Base-by-base conservation (phyloP, 1,140 invertebrate genomes). In the Nomia melanderi region DNA sequence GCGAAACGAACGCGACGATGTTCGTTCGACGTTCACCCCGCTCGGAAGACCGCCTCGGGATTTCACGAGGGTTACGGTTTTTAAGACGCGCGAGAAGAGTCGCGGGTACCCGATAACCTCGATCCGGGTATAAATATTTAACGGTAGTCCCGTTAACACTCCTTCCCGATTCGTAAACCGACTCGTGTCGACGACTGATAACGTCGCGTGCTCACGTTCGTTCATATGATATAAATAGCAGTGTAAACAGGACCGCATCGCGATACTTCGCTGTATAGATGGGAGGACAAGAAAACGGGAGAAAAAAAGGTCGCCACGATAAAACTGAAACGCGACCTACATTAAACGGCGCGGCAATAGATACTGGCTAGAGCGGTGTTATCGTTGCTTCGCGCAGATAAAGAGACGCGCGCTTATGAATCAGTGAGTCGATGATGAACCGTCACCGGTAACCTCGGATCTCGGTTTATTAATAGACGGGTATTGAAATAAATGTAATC, bases 51-150 rank as follows among this genome's bases (percentile, higher is more conserved):
- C 14, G 5, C 53, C 11, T 14, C 53, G 20, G 8, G 57, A 60
- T 60, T 36, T 33, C 33, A 11, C 31, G 57, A 23, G 56, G 56
- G 20, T 70, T 70, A 71, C 66, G 56, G n/a, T 12, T 23, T 29
- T 14, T 23, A 66, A 33, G 9, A 17, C 47, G 31, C 44, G 17
- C 14, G 14, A 25, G 36, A 31, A 8, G 54, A 47, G 63, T 54
- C 62, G 33, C 60, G 63, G 47, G 47, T 23, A 31, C 8, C 17
- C 75, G 75, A 77, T 77, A 77, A 71, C 66, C 75, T 39, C 41
- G 57, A 71, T 60, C 50, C 62, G n/a, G 59, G 73, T 67, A 75
- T 75, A 75, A 75, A 75, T 75, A 75, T 75, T 75, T 75, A 75
- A 75, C 50, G 31, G n/a, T n/a, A n/a, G 39, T 59, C 53, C 73